A percentile compares a stretch with the other conserved stretches of the same genome.
Conservation (phyloP, 2,797 vertebrate species). For the Vireo griseus region DNA sequence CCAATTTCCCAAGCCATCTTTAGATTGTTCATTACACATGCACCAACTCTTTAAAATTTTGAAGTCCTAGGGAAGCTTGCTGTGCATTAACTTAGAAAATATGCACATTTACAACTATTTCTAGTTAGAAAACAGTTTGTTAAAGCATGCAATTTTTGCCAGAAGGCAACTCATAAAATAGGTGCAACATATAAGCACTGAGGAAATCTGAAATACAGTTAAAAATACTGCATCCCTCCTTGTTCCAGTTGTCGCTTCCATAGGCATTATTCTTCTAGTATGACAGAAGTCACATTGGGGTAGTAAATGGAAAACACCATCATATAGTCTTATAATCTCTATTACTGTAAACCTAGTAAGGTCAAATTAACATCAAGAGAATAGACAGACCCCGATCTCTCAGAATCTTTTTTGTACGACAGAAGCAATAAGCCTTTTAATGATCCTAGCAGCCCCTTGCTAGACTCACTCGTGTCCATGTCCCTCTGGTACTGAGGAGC, state of each 20-base stretch:
- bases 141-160: background rate
- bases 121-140: background rate
- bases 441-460: background rate
- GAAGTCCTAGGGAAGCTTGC: background rate
- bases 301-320: background rate
- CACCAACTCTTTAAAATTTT: background rate
- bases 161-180: background rate
- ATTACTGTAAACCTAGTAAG: background rate
- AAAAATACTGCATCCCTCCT: background rate
- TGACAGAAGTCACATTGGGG: background rate
- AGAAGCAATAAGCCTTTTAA: background rate
- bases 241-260: background rate
- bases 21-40: background rate
- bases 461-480: background rate
- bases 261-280: background rate
- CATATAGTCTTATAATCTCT: background rate
- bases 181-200: background rate
- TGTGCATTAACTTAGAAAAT: background rate
- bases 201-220: background rate
- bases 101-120: background rate
- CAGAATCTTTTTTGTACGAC: background rate
- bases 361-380: background rate
- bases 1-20: background rate
- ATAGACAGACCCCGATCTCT: background rate
- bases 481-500: background rate